phyloP scores from a whole-genome alignment of 2,113 vertebrate species.

The Chelonoidis abingdonii region DNA sequence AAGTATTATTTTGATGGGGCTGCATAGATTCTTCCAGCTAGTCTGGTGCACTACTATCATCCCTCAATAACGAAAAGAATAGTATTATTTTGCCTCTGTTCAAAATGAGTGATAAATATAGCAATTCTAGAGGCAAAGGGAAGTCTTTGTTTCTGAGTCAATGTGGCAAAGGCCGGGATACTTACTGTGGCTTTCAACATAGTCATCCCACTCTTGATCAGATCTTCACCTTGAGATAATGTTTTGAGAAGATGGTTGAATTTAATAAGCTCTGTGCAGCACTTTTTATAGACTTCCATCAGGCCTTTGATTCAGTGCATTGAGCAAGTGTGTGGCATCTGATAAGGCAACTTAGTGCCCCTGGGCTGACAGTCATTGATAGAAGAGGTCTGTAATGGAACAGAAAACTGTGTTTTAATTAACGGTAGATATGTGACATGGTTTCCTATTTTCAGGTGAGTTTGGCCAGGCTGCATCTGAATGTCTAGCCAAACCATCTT shows the following conservation, averaged over 20 bases:
- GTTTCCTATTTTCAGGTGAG: not conserved
- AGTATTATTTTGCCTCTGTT: too few species aligned
- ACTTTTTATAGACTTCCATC: not conserved
- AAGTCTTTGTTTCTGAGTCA: too few species aligned
- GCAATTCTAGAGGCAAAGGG: too few species aligned
- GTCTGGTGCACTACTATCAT: too few species aligned
- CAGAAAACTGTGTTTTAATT: not conserved
- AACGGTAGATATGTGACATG: not conserved
- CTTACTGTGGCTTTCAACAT: too few species aligned
- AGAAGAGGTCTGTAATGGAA: not conserved
- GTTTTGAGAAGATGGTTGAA: not conserved
- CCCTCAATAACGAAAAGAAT: too few species aligned
- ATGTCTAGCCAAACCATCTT: not conserved
- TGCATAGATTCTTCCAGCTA: too few species aligned
- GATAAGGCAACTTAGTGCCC: not conserved
- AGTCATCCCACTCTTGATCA: too few species aligned
- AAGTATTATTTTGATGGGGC: too few species aligned
- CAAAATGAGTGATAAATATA: too few species aligned
- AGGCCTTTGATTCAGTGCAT: not conserved
- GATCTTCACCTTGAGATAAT: not conserved
- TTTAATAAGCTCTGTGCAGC: not conserved
- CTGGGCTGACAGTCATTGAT: not conserved
- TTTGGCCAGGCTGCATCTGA: not conserved
- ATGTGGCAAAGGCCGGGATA: too few species aligned
- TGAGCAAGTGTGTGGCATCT: not conserved